These are phyloP conservation scores for Carassius auratus DNA, from an alignment of 2,113 vertebrate genomes.

Conservation along the genomic window DNA sequence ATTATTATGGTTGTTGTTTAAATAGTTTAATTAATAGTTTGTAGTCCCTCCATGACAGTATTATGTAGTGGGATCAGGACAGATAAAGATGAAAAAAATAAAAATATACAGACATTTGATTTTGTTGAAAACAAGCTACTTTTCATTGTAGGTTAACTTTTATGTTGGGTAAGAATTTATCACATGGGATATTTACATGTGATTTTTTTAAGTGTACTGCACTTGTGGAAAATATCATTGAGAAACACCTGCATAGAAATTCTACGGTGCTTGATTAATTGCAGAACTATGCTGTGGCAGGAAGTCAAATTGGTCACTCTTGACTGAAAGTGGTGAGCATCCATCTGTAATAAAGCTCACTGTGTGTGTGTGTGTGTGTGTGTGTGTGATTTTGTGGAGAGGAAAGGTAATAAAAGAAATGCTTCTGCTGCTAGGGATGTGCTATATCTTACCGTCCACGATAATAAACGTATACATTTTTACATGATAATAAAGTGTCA, in stretches of 20 bases:
- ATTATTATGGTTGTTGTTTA: not conserved
- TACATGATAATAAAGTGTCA: too few species aligned
- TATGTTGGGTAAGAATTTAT: not conserved
- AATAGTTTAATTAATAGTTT: not conserved
- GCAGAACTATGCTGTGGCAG: not conserved
- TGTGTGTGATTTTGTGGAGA: not conserved
- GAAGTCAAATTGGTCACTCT: not conserved
- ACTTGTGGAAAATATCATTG: not conserved
- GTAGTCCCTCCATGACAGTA: not conserved
- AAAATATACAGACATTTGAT: not conserved
- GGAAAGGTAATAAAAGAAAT: constrained; percentile 29
- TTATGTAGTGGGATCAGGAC: too few species aligned
- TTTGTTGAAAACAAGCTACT: not conserved
- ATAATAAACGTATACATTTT: too few species aligned
- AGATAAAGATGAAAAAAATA: too few species aligned
- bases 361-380: not conserved
- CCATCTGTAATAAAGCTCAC: not conserved
- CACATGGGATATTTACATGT: not conserved
- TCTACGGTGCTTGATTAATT: not conserved
- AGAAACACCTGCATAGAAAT: not conserved
- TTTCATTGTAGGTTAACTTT: not conserved
- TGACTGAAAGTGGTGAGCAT: not conserved
- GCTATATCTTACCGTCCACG: too few species aligned
- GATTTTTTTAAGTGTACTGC: not conserved
- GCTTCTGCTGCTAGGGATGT: not conserved